Base-by-base conservation (phyloP, 2,797 vertebrate species). In the Falco columbarius region DNA sequence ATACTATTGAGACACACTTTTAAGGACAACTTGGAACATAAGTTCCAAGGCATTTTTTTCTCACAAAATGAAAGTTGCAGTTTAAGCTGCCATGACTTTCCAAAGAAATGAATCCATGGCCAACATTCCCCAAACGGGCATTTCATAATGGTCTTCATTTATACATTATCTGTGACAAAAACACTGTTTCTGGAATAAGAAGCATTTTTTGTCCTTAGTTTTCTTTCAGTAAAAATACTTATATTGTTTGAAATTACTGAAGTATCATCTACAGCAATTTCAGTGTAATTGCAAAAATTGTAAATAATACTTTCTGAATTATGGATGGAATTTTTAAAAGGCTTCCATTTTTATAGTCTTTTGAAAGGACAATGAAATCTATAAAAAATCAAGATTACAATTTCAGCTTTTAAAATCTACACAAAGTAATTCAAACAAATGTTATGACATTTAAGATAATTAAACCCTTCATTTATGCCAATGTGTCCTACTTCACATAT, bases 381-480 rank as follows among this genome's bases (percentile, higher is more conserved):
- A 98, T 94, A 92, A 98, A 97, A 97, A 97, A 83, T 19, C 73
- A 96, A 96, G 96, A 98, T 96, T 97, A 98, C 94, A 97, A 97
- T 98, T 98, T 97, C 98, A 98, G 96, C 98, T 97, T 98, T 98
- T 98, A 96, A 98, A 98, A 98, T 94, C 97, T 96, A 98, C 97
- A 95, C 92, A 97, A 97, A 98, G 97, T 97, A 98, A 98, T 98
- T 98, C 97, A 98, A 98, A 98, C 97, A 98, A 98, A 98, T 98
- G 98, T 98, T 98, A 98, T 98, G 98, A 98, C 98, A 98, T 98
- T 98, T 98, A 98, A 97, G 97, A 98, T 98, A 98, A 98, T 98
- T 98, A 98, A 98, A 98, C 96, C 86, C 97, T 98, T 98, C 97
- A 94, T 96, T 98, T 97, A 97, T 97, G 97, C 97, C 97, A 97